Evolutionary conservation across 2,113 vertebrate genomes (phyloP).

Genomic region (Oenanthe melanoleuca): DNA sequence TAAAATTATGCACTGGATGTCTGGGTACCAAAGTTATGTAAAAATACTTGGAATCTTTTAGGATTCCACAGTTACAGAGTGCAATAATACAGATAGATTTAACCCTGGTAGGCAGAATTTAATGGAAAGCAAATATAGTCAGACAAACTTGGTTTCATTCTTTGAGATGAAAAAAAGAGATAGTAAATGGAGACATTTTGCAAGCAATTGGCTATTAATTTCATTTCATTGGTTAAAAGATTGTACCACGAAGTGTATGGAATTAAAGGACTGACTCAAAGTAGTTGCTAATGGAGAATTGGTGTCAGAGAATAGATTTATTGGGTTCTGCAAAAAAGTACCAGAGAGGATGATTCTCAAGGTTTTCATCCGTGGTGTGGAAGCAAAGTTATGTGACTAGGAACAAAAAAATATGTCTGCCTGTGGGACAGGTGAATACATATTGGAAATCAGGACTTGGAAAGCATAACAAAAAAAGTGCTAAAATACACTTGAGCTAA

Average conservation of each 20-base stretch:
- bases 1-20: background rate
- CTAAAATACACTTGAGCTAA: background rate
- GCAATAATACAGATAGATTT: background rate
- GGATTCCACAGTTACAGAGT: background rate
- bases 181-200: background rate
- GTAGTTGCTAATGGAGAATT: background rate
- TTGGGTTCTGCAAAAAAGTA: background rate
- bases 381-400: background rate
- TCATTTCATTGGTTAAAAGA: background rate
- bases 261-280: background rate
- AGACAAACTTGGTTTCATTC: background rate
- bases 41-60: background rate
- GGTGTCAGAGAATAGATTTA: background rate
- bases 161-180: background rate
- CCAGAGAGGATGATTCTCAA: background rate
- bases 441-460: background rate
- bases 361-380: background rate
- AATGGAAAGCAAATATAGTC: background rate
- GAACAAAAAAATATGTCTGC: background rate
- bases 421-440: background rate
- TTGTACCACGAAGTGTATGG: background rate
- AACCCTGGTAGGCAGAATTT: background rate
- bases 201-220: background rate
- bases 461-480: background rate
- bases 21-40: background rate